These are phyloP conservation scores for Brachionus asplanchnoidis DNA, from an alignment of 1,140 invertebrate genomes.

Conservation along the genomic window DNA sequence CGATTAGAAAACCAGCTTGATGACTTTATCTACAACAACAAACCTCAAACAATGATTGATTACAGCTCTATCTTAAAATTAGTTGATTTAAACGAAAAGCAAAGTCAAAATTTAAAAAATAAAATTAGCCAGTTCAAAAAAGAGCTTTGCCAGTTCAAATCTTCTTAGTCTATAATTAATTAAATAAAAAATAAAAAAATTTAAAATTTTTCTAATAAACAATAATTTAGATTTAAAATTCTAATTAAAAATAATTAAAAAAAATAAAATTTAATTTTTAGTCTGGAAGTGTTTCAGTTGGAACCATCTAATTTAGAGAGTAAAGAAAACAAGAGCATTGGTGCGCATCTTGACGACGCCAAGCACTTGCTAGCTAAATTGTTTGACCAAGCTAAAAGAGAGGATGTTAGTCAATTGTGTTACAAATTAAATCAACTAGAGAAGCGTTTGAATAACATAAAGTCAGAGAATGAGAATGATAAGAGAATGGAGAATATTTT, in stretches of 20 bases:
- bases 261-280: background rate
- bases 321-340: background rate
- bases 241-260: background rate
- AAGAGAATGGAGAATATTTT: background rate
- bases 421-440: background rate
- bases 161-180: background rate
- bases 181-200: background rate
- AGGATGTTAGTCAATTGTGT: background rate
- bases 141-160: background rate
- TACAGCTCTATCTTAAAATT: background rate
- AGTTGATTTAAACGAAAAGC: background rate
- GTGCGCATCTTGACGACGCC: constrained; percentile 12
- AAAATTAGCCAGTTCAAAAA: background rate
- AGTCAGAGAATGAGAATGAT: constrained; percentile 9
- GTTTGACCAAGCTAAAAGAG: background rate
- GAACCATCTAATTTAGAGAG: background rate
- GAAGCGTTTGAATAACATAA: background rate
- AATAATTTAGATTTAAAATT: constrained; percentile 22
- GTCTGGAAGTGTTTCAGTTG: constrained; percentile 4
- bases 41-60: background rate
- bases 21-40: background rate
- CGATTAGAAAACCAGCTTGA: constrained; percentile 2
- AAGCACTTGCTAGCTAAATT: background rate
- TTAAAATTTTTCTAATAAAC: background rate
- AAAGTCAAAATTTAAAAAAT: background rate